Evolutionary conservation across 2,888 invertebrate genomes (phyloP).

Genomic region (Synanthedon formicaeformis): DNA sequence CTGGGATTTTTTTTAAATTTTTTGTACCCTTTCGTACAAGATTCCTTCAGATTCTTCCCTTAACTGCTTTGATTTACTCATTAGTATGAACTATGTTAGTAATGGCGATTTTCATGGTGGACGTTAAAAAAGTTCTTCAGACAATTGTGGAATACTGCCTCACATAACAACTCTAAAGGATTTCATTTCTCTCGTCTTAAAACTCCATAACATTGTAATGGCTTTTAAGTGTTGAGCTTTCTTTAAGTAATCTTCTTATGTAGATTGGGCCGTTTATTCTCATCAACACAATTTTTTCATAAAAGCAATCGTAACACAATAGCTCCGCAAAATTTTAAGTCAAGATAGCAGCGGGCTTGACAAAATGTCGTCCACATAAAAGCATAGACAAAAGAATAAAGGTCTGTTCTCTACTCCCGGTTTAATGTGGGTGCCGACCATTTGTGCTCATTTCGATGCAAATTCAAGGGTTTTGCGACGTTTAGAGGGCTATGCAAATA

Average conservation of each 20-base stretch:
- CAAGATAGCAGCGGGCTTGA: constrained; percentile 32
- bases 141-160: too few species aligned
- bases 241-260: background rate
- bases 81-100: too few species aligned
- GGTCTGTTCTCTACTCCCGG: constrained; percentile 36
- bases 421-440: constrained; percentile 57
- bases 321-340: constrained; percentile 20
- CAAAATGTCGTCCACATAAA: constrained; percentile 35
- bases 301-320: constrained; percentile 5
- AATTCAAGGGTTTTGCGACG: constrained; percentile 57
- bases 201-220: too few species aligned
- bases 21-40: too few species aligned
- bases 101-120: too few species aligned
- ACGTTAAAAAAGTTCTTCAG: too few species aligned
- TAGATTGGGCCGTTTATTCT: background rate
- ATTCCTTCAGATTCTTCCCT: too few species aligned
- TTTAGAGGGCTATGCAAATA: constrained; percentile 58
- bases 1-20: too few species aligned
- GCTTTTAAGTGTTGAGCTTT: too few species aligned
- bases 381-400: constrained; percentile 58
- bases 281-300: constrained; percentile 1
- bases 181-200: too few species aligned
- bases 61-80: too few species aligned
- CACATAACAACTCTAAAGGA: too few species aligned
- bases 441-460: constrained; percentile 62